A percentile compares a stretch with the other conserved stretches of the same genome.
phyloP scores from a whole-genome alignment of 2,888 invertebrate species.

The Brachynemurus nebulosus region DNA sequence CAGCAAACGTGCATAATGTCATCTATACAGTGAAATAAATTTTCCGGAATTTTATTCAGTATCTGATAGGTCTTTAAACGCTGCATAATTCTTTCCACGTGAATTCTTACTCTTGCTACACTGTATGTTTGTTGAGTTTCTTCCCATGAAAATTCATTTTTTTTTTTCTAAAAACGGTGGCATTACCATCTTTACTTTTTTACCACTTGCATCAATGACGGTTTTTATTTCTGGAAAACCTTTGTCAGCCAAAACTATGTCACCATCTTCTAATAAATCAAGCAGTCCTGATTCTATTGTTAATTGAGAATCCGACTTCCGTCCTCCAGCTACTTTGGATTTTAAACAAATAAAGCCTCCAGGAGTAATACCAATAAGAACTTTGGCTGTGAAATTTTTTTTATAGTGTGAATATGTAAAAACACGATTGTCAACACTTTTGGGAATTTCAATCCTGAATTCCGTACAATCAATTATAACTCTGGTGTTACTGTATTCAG shows the following conservation, averaged over 20 bases:
- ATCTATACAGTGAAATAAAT: slow-evolving; percentile 9
- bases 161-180: slow-evolving; percentile 11
- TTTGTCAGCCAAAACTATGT: slow-evolving; percentile 11
- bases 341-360: slow-evolving; percentile 14
- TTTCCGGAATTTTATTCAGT: slow-evolving; percentile 7
- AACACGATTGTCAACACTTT: too few species aligned
- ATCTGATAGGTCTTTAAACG: slow-evolving; percentile 8
- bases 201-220: slow-evolving; percentile 10
- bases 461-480: slow-evolving; percentile 12
- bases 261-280: slow-evolving; percentile 11
- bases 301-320: slow-evolving; percentile 14
- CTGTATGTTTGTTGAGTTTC: slow-evolving; percentile 10
- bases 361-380: slow-evolving; percentile 16
- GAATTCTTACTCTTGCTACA: slow-evolving; percentile 8
- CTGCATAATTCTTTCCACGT: slow-evolving; percentile 9
- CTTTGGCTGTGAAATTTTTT: slow-evolving; percentile 15
- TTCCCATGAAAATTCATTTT: slow-evolving; percentile 9
- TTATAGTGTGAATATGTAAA: slow-evolving; percentile 12
- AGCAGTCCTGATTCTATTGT: slow-evolving; percentile 13
- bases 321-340: slow-evolving; percentile 14
- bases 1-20: slow-evolving; percentile 6
- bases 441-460: slow-evolving; percentile 10
- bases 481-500: slow-evolving; percentile 8
- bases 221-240: slow-evolving; percentile 9
- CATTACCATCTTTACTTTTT: slow-evolving; percentile 11